Evolutionary conservation across 2,888 invertebrate species (phyloP).

Genomic region (Camptogramma bilineatum): DNA sequence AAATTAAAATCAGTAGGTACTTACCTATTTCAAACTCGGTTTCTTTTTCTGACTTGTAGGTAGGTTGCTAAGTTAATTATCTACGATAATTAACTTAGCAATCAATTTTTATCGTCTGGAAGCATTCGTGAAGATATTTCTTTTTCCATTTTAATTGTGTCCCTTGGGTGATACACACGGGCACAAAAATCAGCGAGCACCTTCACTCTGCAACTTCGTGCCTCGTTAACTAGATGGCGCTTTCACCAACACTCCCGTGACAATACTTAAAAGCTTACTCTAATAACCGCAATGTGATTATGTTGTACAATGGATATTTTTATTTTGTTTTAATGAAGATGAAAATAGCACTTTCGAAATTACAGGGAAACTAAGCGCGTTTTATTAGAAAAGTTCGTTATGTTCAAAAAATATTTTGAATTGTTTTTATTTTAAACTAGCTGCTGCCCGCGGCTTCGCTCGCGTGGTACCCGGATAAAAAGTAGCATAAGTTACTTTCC

Average conservation of each 20-base stretch:
- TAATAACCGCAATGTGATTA: conserved; percentile 43
- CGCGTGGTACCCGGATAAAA: too few relatives aligned
- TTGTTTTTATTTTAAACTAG: too few relatives aligned
- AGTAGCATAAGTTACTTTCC: too few relatives aligned
- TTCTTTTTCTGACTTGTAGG: background rate
- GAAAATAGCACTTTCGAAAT: conserved; percentile 26
- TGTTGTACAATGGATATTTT: conserved; percentile 40
- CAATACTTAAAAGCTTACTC: conserved; percentile 34
- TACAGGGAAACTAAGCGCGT: conserved; percentile 1
- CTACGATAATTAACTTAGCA: too few relatives aligned
- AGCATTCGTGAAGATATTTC: background rate
- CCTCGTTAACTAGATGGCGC: conserved; percentile 37
- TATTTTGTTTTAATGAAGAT: conserved; percentile 31
- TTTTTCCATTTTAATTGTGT: background rate
- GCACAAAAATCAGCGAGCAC: background rate
- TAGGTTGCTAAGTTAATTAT: too few relatives aligned
- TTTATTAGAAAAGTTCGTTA: conserved; percentile 16
- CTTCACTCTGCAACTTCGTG: conserved; percentile 11
- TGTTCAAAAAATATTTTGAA: background rate
- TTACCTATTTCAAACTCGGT: background rate
- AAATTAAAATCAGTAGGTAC: too few relatives aligned
- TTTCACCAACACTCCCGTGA: conserved; percentile 36
- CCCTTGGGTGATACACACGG: conserved; percentile 10
- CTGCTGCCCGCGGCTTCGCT: too few relatives aligned
- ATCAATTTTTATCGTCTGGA: background rate